Percentiles rank a stretch among this genome's conserved stretches.
Conservation (phyloP, 1,140 invertebrate genomes). For the Hycleus phaleratus region DNA sequence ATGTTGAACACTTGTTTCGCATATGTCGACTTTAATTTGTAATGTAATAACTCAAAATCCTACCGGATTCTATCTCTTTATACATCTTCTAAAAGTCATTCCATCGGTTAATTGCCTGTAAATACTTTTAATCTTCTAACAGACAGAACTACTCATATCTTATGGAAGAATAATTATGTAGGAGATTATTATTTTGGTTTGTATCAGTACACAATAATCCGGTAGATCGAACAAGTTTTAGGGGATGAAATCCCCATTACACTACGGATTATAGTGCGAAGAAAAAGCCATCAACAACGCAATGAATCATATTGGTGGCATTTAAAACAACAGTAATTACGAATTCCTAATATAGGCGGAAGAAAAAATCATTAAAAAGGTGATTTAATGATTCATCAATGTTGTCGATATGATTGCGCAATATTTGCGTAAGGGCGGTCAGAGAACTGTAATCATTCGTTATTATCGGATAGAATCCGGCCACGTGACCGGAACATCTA, state of each 20-base stretch:
- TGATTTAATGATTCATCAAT: background rate
- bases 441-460: slow-evolving; percentile 7
- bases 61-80: slow-evolving; percentile 2
- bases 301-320: background rate
- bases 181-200: slow-evolving; percentile 17
- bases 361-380: background rate
- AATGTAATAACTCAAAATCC: slow-evolving; percentile 15
- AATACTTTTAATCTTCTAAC: slow-evolving; percentile 13
- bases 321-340: background rate
- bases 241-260: slow-evolving; percentile 4
- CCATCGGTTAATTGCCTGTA: slow-evolving; percentile 18
- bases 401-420: background rate
- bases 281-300: background rate
- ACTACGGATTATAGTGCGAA: slow-evolving; percentile 1
- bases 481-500: slow-evolving; percentile 34
- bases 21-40: slow-evolving; percentile 12
- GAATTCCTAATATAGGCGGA: background rate
- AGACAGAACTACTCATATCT: slow-evolving; percentile 8
- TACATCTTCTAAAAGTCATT: slow-evolving; percentile 6
- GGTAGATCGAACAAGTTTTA: background rate
- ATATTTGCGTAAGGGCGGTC: background rate
- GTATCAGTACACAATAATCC: slow-evolving; percentile 6
- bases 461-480: slow-evolving; percentile 19
- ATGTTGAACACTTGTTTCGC: slow-evolving; percentile 5
- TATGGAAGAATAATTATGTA: slow-evolving; percentile 15